Evolutionary conservation across 2,888 invertebrate genomes (phyloP).

Genomic region (Pachliopta kotzebuea): DNA sequence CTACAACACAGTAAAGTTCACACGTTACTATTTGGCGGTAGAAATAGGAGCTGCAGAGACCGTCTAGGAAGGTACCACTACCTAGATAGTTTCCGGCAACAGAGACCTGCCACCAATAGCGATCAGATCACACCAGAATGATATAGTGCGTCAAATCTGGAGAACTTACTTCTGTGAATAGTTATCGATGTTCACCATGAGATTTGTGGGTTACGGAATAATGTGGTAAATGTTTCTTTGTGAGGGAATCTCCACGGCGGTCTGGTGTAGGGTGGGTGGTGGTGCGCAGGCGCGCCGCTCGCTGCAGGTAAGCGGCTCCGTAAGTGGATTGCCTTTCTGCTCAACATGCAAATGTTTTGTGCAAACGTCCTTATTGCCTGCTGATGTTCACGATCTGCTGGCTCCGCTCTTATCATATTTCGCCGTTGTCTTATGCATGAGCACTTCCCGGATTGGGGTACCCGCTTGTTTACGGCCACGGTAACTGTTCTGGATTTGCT

Average conservation of each 20-base stretch:
- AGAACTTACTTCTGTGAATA: no score
- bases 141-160: no score
- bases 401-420: constrained; percentile 27
- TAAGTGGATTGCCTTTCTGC: constrained; percentile 79
- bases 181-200: no score
- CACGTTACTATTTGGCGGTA: no score
- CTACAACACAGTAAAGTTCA: no score
- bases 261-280: constrained; percentile 38
- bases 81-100: no score
- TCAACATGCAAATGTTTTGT: constrained; percentile 78
- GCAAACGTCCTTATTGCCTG: constrained; percentile 52
- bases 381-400: constrained; percentile 36
- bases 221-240: no score
- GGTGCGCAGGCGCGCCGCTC: constrained; percentile 60
- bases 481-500: background rate
- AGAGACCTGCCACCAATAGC: no score
- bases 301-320: constrained; percentile 73
- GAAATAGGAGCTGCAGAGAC: no score
- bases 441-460: constrained; percentile 6
- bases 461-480: constrained; percentile 4
- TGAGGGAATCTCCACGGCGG: constrained; percentile 39
- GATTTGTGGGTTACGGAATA: no score
- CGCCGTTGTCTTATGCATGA: constrained; percentile 24
- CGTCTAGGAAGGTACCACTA: no score
- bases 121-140: no score